These are phyloP conservation scores for Enteromius argenteus DNA, from an alignment of 2,797 vertebrate genomes.

Conservation along the genomic window DNA sequence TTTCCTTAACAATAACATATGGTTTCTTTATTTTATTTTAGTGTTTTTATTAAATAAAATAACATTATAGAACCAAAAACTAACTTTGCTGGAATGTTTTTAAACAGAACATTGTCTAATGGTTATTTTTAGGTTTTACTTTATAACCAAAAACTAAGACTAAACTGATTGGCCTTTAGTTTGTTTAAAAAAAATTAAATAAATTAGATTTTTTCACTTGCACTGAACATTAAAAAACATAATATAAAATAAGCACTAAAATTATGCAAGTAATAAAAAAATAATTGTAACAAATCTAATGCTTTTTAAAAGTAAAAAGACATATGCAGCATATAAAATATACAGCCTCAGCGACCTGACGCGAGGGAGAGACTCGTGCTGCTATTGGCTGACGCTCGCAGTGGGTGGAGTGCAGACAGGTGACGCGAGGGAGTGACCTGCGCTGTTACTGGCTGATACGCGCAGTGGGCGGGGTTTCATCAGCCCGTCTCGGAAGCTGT, in stretches of 20 bases:
- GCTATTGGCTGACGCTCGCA: slow-evolving; percentile 66
- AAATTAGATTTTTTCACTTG: background rate
- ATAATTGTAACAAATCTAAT: background rate
- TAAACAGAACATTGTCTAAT: background rate
- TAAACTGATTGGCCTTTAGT: background rate
- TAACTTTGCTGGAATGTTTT: background rate
- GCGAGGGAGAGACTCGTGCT: slow-evolving; percentile 31
- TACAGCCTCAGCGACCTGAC: slow-evolving; percentile 60
- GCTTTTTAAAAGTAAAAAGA: background rate
- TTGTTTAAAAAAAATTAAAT: background rate
- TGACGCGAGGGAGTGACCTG: slow-evolving; percentile 41
- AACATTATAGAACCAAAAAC: no score
- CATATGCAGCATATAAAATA: background rate
- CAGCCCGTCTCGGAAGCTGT: slow-evolving; percentile 42
- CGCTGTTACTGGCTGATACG: slow-evolving; percentile 48
- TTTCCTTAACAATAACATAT: background rate
- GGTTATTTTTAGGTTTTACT: background rate
- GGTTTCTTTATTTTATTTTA: no score
- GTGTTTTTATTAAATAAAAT: no score
- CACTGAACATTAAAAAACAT: background rate
- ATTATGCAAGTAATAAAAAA: background rate
- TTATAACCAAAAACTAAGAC: no score
- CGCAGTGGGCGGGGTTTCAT: slow-evolving; percentile 44
- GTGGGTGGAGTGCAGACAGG: background rate
- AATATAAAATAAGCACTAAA: no score